Percentiles rank a stretch among this genome's conserved stretches.
Conservation (phyloP, 2,888 invertebrate species). For the Cremastinae sp. region DNA sequence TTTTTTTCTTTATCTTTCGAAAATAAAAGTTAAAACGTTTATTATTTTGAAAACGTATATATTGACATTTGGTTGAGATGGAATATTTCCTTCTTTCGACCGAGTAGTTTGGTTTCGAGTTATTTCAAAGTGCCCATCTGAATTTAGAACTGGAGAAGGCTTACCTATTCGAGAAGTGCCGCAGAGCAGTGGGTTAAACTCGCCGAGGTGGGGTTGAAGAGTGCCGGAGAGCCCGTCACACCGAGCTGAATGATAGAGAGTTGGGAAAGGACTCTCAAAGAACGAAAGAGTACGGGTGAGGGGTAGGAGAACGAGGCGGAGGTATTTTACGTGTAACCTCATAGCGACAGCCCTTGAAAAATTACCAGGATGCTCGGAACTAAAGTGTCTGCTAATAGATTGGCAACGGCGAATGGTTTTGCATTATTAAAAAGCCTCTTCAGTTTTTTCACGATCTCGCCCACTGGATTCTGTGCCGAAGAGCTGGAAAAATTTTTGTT, state of each 20-base stretch:
- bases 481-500: background rate
- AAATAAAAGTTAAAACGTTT: no score
- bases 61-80: no score
- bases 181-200: conserved; percentile 59
- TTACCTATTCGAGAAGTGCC: conserved; percentile 39
- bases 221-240: conserved; percentile 57
- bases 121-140: conserved; percentile 46
- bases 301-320: conserved; percentile 23
- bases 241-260: conserved; percentile 60
- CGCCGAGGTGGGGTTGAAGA: conserved; percentile 51
- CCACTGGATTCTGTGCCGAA: background rate
- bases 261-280: conserved; percentile 49
- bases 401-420: conserved; percentile 66
- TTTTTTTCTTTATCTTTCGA: no score
- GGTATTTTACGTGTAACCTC: conserved; percentile 67
- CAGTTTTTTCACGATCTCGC: conserved; percentile 28
- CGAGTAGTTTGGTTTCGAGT: background rate
- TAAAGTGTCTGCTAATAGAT: conserved; percentile 72
- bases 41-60: no score
- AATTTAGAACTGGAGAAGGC: conserved; percentile 52
- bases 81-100: conserved; percentile 3
- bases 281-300: conserved; percentile 7
- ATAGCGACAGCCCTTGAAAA: conserved; percentile 70
- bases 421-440: conserved; percentile 61
- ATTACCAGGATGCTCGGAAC: conserved; percentile 68